These are phyloP conservation scores for Grapholita molesta DNA, from an alignment of 1,140 invertebrate species.

Conservation along the genomic window DNA sequence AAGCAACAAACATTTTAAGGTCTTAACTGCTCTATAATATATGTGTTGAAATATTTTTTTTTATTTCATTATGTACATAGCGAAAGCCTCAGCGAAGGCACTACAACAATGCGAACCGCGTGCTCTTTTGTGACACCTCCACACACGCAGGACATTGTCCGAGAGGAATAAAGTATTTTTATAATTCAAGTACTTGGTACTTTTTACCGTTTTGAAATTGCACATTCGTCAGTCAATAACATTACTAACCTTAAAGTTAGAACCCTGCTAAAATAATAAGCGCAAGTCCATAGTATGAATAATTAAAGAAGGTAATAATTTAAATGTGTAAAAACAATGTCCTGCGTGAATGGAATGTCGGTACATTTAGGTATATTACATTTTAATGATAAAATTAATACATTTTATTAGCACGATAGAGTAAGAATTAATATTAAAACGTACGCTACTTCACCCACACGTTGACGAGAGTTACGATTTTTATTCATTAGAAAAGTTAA, in stretches of 20 bases:
- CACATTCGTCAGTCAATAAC: neutral
- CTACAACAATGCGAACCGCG: slow-evolving; percentile 38
- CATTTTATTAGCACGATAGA: slow-evolving; percentile 74
- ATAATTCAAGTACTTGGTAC: neutral
- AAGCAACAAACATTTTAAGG: too few species aligned
- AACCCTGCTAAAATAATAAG: neutral
- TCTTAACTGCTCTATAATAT: too few species aligned
- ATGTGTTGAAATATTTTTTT: neutral
- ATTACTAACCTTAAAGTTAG: neutral
- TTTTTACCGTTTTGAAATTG: neutral
- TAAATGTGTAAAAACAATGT: slow-evolving; percentile 52
- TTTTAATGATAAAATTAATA: slow-evolving; percentile 68
- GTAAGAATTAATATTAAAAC: slow-evolving; percentile 69
- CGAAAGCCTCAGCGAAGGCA: slow-evolving; percentile 16
- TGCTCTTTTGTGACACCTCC: slow-evolving; percentile 66
- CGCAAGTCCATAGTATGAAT: neutral
- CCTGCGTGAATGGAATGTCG: slow-evolving; percentile 71
- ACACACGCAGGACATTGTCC: slow-evolving; percentile 65
- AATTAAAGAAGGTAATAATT: neutral
- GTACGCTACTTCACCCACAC: slow-evolving; percentile 43
- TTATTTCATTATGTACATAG: neutral
- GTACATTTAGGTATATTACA: slow-evolving; percentile 69
- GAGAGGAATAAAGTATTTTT: slow-evolving; percentile 3
- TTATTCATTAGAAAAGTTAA: slow-evolving; percentile 26
- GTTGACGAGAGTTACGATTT: slow-evolving; percentile 56